These are phyloP conservation scores for Passer montanus DNA, from an alignment of 2,113 vertebrate species.

Conservation along the genomic window DNA sequence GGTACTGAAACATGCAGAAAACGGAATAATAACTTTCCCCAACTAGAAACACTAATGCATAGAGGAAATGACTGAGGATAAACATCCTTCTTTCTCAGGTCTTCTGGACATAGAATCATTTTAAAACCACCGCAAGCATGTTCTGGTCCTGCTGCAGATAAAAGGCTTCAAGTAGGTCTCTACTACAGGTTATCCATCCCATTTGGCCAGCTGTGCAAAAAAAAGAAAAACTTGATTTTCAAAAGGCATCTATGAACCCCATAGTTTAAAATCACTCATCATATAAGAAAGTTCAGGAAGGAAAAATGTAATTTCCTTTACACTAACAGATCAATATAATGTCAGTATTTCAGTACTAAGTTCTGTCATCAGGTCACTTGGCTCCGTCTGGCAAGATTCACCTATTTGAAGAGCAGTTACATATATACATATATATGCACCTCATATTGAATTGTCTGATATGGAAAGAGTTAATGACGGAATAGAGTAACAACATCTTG, in stretches of 20 bases:
- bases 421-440: not conserved
- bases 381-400: not conserved
- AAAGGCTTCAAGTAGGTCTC: not conserved
- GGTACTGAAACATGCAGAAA: not conserved
- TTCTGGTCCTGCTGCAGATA: not conserved
- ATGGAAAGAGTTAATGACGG: not conserved
- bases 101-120: not conserved
- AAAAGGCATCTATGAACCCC: not conserved
- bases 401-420: not conserved
- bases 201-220: not conserved
- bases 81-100: not conserved
- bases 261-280: not conserved
- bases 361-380: not conserved
- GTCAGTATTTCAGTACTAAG: not conserved
- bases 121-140: not conserved
- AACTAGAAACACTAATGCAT: not conserved
- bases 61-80: not conserved
- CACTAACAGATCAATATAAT: not conserved
- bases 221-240: not conserved
- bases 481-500: not conserved
- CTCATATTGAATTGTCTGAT: not conserved
- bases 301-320: not conserved
- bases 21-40: not conserved
- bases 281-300: not conserved
- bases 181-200: not conserved